These are phyloP conservation scores for Dufourea novaeangliae DNA, from an alignment of 1,140 invertebrate genomes.

Conservation along the genomic window DNA sequence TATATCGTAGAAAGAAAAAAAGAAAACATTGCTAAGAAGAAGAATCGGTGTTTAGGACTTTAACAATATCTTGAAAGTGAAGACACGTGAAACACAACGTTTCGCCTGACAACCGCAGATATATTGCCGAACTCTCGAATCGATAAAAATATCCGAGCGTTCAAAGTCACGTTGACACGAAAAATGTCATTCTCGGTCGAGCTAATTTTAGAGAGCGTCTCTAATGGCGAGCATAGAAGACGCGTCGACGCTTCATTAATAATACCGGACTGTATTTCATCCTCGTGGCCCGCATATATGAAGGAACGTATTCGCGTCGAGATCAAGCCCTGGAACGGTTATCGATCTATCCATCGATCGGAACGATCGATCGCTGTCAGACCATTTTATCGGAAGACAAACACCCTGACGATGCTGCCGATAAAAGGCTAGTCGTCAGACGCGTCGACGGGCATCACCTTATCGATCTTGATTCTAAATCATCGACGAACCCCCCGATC, in stretches of 20 bases:
- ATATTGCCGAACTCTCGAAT: no score
- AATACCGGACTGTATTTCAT: not conserved
- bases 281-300: not conserved
- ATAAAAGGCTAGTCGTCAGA: conserved; percentile 38
- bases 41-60: no score
- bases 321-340: conserved; percentile 14
- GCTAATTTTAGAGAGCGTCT: not conserved
- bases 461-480: conserved; percentile 63
- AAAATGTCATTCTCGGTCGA: not conserved
- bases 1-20: no score
- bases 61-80: no score
- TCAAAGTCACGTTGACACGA: not conserved
- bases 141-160: no score
- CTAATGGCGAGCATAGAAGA: not conserved
- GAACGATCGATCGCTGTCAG: conserved; percentile 46
- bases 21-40: no score
- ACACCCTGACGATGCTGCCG: conserved; percentile 42
- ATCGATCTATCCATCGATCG: conserved; percentile 44
- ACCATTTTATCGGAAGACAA: conserved; percentile 41
- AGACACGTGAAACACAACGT: no score
- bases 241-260: not conserved
- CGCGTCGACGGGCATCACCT: conserved; percentile 57
- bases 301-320: not conserved
- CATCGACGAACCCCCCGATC: conserved; percentile 26
- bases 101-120: no score